Base-by-base conservation (phyloP, 2,797 vertebrate genomes). In the Tauraco hartlaubi region DNA sequence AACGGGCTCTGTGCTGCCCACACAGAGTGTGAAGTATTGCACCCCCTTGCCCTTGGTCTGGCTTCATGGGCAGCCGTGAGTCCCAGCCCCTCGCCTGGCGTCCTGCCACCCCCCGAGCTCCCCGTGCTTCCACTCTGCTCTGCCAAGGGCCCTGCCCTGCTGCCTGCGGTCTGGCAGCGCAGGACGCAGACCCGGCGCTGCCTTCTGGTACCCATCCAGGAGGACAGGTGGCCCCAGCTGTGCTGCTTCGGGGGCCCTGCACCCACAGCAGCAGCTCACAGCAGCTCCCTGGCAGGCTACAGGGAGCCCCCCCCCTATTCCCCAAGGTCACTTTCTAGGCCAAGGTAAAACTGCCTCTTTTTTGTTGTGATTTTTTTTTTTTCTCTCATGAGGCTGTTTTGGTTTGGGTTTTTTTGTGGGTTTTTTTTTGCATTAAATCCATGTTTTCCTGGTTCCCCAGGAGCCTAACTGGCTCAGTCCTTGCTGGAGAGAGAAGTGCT, bases 51-150 rank as follows among this genome's bases (percentile, higher is more conserved):
- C 44, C 68, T 80, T 72, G 46, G 26, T 61, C 37, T 74, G 33
- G 4, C 52, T 88, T 74, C 5, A 2, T 1, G 4, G 58, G 6
- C 21, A 15, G 12, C 7, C 61, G 54, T 49, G 73, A 68, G 64
- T 76, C 49, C 12, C 76, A 68, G 26, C 54, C 68, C 54, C 63
- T 88, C 46, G 10, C 35, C 31, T 88, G 49, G 41, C 10, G 23
- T 79, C 18, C n/a, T 71, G 67, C 69, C 31, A 17, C 12, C 13
- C 5, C 6, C 29, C 1, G 7, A 64, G 26, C n/a, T 72, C 0
- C 0, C 67, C 72, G 49, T 75, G 63, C 44, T 88, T 66, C 58
- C 37, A 1, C 49, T 59, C 1, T 3, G 26, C 41, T n/a, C 48
- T 25, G 10, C 75, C 29, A 44, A 67, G 49, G 41, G 46, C 68